phyloP scores from a whole-genome alignment of 2,113 vertebrate genomes.

The Rana temporaria region DNA sequence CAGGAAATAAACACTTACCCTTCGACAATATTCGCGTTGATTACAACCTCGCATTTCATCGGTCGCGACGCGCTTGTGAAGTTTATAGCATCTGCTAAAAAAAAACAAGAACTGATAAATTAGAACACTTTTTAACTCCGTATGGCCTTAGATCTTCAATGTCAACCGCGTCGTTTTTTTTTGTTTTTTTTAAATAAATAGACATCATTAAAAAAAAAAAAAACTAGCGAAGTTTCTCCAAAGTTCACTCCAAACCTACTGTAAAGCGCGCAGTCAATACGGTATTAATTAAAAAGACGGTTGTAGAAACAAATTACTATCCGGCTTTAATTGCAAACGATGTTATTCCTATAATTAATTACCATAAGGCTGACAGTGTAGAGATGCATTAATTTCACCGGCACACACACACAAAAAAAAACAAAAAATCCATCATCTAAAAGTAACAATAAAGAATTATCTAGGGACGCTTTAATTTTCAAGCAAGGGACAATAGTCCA shows the following conservation, averaged over 20 bases:
- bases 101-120: constrained; percentile 37
- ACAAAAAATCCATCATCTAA: constrained; percentile 2
- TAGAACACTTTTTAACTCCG: constrained; percentile 36
- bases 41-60: constrained; percentile 22
- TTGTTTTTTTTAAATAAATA: neutral
- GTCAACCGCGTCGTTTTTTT: constrained; percentile 11
- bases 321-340: constrained; percentile 36
- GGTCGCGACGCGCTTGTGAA: neutral
- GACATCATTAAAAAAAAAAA: neutral
- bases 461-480: constrained; percentile 45
- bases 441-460: constrained; percentile 47
- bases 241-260: neutral
- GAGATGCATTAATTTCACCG: constrained; percentile 42
- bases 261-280: neutral
- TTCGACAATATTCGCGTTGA: constrained; percentile 44
- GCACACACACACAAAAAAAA: neutral
- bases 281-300: constrained; percentile 21
- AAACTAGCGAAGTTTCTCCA: neutral
- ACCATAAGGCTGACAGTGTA: constrained; percentile 34
- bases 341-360: constrained; percentile 52
- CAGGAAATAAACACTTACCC: constrained; percentile 7
- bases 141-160: constrained; percentile 44
- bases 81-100: constrained; percentile 46
- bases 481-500: constrained; percentile 46
- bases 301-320: constrained; percentile 30